Conservation (phyloP, 1,140 invertebrate genomes). For the Mactra quadrangularis region DNA sequence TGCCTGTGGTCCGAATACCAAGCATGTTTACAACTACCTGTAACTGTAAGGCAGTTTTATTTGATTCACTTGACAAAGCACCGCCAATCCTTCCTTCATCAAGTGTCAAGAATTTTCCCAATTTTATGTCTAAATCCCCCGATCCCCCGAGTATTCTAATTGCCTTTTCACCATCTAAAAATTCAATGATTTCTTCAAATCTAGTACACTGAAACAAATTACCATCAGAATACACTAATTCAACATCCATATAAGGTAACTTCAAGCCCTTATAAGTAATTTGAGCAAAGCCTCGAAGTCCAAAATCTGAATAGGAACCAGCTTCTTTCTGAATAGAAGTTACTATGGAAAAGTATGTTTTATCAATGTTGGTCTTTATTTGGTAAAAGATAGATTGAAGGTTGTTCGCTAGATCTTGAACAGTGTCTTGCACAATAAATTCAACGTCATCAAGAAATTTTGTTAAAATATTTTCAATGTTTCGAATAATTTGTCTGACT, state of each 20-base stretch:
- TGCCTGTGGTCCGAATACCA: conserved; percentile 2
- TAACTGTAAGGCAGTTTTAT: conserved; percentile 5
- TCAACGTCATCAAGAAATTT: conserved; percentile 10
- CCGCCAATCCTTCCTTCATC: background rate
- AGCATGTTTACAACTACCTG: background rate
- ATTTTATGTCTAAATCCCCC: background rate
- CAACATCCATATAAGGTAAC: background rate
- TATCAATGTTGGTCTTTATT: background rate
- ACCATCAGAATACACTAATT: background rate
- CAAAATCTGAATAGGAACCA: background rate
- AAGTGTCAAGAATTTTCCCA: conserved; percentile 3
- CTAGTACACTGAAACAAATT: conserved; percentile 12
- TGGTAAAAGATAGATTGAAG: background rate
- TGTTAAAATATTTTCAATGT: background rate
- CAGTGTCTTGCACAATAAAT: background rate
- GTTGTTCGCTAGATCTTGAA: background rate
- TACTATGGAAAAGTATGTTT: background rate
- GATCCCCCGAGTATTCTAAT: conserved; percentile 5
- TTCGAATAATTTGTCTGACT: background rate
- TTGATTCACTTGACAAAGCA: conserved; percentile 3
- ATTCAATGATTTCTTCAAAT: background rate
- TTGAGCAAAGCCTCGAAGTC: background rate
- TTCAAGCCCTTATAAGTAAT: background rate
- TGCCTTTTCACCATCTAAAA: conserved; percentile 25
- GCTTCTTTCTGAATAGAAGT: background rate